A percentile compares a stretch with the other conserved stretches of the same genome.
Conservation (phyloP, 2,888 invertebrate genomes). For the Plutella xylostella region DNA sequence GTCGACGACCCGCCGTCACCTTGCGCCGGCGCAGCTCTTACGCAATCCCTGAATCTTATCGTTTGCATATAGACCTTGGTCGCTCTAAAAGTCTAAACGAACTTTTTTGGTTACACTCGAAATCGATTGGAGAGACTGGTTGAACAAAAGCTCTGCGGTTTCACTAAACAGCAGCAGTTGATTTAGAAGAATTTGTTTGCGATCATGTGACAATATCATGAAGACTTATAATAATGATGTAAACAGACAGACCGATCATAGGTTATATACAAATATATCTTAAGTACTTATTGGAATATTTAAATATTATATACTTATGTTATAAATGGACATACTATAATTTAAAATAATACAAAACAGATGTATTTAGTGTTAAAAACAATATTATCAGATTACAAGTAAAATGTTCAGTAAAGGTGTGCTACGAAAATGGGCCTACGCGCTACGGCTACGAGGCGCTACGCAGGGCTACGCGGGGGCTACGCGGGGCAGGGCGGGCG, state of each 20-base stretch:
- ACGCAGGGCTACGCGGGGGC: not conserved
- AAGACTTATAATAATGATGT: too few relatives aligned
- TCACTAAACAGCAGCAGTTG: too few relatives aligned
- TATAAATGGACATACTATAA: not conserved
- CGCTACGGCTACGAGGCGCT: not conserved
- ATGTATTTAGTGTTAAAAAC: not conserved
- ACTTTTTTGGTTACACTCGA: too few relatives aligned
- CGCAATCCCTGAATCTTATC: slow-evolving; percentile 67
- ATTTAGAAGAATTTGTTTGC: too few relatives aligned
- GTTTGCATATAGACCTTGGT: slow-evolving; percentile 50
- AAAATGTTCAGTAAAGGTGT: not conserved
- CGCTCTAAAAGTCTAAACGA: not conserved
- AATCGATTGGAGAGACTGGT: too few relatives aligned
- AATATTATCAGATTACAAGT: not conserved
- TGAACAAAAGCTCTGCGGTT: too few relatives aligned
- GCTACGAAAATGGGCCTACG: not conserved
- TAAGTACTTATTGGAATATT: too few relatives aligned
- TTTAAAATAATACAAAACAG: not conserved
- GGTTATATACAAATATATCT: too few relatives aligned
- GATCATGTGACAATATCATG: too few relatives aligned
- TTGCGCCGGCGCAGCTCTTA: slow-evolving; percentile 60
- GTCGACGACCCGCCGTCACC: slow-evolving; percentile 66
- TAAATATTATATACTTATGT: too few relatives aligned
- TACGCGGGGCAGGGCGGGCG: slow-evolving; percentile 20
- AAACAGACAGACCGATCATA: too few relatives aligned